Base-by-base conservation (phyloP, 2,888 invertebrate genomes). In the Caenorhabditis wallacei region DNA sequence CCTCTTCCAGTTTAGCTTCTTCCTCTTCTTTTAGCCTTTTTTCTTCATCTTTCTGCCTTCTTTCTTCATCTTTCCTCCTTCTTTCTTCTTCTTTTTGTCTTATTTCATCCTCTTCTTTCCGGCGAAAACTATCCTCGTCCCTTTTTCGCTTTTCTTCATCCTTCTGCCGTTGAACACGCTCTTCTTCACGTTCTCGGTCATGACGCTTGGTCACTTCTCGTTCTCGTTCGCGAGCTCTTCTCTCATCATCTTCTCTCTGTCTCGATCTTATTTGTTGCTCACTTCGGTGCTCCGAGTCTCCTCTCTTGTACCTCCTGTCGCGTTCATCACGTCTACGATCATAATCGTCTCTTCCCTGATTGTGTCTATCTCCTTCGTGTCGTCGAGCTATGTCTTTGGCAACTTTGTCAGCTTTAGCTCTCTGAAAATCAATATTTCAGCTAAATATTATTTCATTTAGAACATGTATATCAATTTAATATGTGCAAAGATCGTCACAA, bases 211-310 rank as follows among this genome's bases (percentile, higher is more conserved):
- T 37, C 1, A 53, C 35, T 18, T 63, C 72, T 30, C 72, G 16
- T 51, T 82, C 82, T 48, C 71, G 43, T 48, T 82, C 71, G 11
- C 75, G 48, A 43, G 57, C 59, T 71, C 82, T 53, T 37, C 76
- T 40, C 20, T 76, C 76, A n/a, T 81, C 81, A 11, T 81, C 80
- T n/a, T 78, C 78, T 13, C 64, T 11, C 37, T 70, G 61, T 16
- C 71, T 48, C 16, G 20, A 13, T 53, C 70, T 48, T 18, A 48
- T 35, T 26, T 30, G 24, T 22, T 71, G 66, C 2, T 66, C 66
- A 26, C 16, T 40, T 7, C 59, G 51, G 18, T 30, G 30, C 8
- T 70, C 74, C n/a, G 63, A 64, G n/a, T 71, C 76, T 1, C 24
- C 30, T 51, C 53, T 81, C 11, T 46, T 68, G 40, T 51, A 53